Base-by-base conservation (phyloP, 2,797 vertebrate genomes). In the Sebastes glaucus region DNA sequence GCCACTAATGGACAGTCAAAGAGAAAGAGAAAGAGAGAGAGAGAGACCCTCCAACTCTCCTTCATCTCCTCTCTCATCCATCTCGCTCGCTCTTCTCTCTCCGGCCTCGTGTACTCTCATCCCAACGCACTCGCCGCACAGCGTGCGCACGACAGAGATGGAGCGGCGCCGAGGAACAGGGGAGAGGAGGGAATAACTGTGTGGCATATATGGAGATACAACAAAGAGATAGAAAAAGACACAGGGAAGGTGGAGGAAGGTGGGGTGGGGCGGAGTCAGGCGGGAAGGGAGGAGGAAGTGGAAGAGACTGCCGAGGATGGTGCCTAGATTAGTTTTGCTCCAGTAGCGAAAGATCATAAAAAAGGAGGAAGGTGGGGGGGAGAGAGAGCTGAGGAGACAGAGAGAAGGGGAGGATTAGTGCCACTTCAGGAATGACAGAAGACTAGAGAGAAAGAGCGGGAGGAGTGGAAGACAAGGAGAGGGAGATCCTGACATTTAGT, bases 261-360 rank as follows among this genome's bases (percentile, higher is more conserved):
- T 22, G 71, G 35, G 49, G 61, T 16, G 28, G 46, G 82, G 86
- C 22, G 86, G 87, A 77, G 86, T 1, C 79, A 25, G 4, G 30
- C 27, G n/a, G 3, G 56, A 5, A 35, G 38, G 27, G 55, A 63
- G 76, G 72, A 87, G 81, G 86, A 82, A 78, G 75, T 86, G 77
- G 77, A 78, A 68, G 80, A 88, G 90, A 89, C 85, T 90, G 84
- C 82, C 79, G 82, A 89, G 95, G 92, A 95, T 91, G 92, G 93
- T 85, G 91, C 87, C 87, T 77, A 95, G 95, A 96, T 96, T 96
- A 96, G 95, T 95, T 94, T 94, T 95, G 95, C 94, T 96, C 92
- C 90, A 93, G 93, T 95, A 93, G 93, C 69, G 92, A 95, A 92
- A 95, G 95, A 96, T 96, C 94, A 96, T 95, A 96, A 95, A 95